phyloP scores from a whole-genome alignment of 2,797 vertebrate species.

The Vireo griseus region DNA sequence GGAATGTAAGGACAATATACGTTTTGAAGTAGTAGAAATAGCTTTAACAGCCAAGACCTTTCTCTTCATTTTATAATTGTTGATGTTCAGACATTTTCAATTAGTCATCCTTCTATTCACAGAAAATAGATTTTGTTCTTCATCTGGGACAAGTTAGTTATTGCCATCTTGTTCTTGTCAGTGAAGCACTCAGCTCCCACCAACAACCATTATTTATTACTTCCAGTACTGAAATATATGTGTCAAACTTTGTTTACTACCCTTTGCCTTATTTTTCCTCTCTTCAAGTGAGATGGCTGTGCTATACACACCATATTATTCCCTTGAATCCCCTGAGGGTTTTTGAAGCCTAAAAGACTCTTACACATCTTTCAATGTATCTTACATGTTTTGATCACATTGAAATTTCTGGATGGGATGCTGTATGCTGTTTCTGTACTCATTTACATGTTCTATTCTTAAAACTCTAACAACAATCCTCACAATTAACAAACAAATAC shows the following conservation, averaged over 20 bases:
- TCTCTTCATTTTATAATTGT: not conserved
- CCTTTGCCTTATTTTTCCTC: not conserved
- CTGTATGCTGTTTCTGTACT: not conserved
- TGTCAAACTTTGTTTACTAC: not conserved
- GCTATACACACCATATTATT: not conserved
- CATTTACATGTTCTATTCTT: not conserved
- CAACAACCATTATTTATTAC: not conserved
- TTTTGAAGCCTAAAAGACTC: not conserved
- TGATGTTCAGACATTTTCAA: slow-evolving; percentile 16
- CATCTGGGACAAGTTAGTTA: slow-evolving; percentile 24
- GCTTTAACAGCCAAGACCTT: not conserved
- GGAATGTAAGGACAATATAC: not conserved
- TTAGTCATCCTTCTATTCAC: not conserved
- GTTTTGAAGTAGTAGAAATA: not conserved
- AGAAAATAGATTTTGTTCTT: not conserved
- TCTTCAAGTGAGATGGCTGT: not conserved
- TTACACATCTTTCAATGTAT: not conserved
- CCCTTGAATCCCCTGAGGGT: not conserved
- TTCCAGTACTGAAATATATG: not conserved
- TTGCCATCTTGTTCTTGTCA: slow-evolving; percentile 48
- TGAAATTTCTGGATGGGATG: not conserved
- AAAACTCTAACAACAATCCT: not conserved
- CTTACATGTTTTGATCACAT: not conserved
- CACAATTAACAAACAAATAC: not conserved
- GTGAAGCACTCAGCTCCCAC: slow-evolving; percentile 18